Evolutionary conservation across 1,140 invertebrate genomes (phyloP).

Genomic region (Parasteatoda tepidariorum): DNA sequence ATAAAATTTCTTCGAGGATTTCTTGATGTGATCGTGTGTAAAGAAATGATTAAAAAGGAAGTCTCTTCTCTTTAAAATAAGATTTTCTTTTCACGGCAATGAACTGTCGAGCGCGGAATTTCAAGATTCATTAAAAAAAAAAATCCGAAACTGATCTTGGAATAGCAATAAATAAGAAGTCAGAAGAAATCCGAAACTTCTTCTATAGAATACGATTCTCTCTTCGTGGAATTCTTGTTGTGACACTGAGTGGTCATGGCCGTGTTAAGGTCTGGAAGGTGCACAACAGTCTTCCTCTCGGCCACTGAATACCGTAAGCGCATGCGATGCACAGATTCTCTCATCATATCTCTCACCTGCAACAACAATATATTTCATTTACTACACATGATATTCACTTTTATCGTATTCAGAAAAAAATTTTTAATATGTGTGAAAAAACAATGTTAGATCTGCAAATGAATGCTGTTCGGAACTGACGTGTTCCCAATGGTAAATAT

Average conservation of each 20-base stretch:
- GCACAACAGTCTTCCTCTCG: not conserved
- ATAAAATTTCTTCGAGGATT: too few species aligned
- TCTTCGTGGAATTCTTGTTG: not conserved
- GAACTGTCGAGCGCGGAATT: too few species aligned
- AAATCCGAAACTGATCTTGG: too few species aligned
- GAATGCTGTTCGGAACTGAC: not conserved
- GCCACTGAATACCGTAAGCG: not conserved
- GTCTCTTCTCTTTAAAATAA: too few species aligned
- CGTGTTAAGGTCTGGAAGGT: slow-evolving; percentile 1
- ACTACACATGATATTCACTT: too few species aligned
- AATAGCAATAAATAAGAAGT: too few species aligned
- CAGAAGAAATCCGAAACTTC: slow-evolving; percentile 7
- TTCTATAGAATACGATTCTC: slow-evolving; percentile 24
- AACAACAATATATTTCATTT: not conserved
- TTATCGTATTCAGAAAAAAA: too few species aligned
- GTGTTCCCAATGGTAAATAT: too few species aligned
- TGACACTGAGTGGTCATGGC: not conserved
- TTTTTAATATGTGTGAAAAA: not conserved
- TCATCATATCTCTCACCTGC: slow-evolving; percentile 23
- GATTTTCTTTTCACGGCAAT: too few species aligned
- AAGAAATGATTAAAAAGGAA: too few species aligned
- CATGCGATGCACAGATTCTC: slow-evolving; percentile 1
- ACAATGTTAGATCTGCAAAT: not conserved
- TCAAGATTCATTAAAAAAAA: too few species aligned
- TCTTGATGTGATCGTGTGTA: too few species aligned